A percentile compares a stretch with the other conserved stretches of the same genome.
Conservation (phyloP, 2,888 invertebrate species). For the Bellardia bayeri region DNA sequence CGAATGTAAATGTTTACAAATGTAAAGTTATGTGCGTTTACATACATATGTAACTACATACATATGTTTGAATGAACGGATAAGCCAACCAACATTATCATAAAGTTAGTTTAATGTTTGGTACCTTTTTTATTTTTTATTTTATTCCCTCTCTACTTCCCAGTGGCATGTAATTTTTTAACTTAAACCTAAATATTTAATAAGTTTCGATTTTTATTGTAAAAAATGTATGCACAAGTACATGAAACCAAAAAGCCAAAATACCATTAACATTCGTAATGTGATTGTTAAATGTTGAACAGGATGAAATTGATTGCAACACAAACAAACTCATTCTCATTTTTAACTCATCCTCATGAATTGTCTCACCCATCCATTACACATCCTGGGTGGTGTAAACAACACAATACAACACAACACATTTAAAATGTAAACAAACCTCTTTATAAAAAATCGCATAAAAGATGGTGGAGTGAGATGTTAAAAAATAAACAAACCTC, state of each 20-base stretch:
- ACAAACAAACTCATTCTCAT: conserved; percentile 50
- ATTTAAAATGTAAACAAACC: conserved; percentile 72
- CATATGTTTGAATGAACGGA: background rate
- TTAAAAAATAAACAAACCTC: conserved; percentile 26
- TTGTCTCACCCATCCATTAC: conserved; percentile 32
- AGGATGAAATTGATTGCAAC: conserved; percentile 71
- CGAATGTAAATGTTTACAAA: too few species aligned
- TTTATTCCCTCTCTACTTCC: background rate
- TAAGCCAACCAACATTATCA: conserved; percentile 78
- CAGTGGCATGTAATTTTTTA: conserved; percentile 72
- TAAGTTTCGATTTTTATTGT: conserved; percentile 82
- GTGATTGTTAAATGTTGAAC: conserved; percentile 73
- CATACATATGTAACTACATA: too few species aligned
- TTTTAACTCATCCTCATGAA: conserved; percentile 47
- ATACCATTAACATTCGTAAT: conserved; percentile 72
- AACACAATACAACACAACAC: conserved; percentile 30
- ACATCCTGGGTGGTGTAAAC: conserved; percentile 26
- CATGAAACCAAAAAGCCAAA: conserved; percentile 59
- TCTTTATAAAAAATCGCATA: conserved; percentile 67
- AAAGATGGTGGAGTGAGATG: background rate
- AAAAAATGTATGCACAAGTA: conserved; percentile 42
- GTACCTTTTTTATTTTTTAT: conserved; percentile 75
- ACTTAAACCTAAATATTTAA: conserved; percentile 82
- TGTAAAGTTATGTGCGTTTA: too few species aligned
- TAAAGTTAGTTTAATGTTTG: conserved; percentile 81